These are phyloP conservation scores for Nothocercus julius DNA, from an alignment of 2,113 vertebrate genomes.

Conservation along the genomic window DNA sequence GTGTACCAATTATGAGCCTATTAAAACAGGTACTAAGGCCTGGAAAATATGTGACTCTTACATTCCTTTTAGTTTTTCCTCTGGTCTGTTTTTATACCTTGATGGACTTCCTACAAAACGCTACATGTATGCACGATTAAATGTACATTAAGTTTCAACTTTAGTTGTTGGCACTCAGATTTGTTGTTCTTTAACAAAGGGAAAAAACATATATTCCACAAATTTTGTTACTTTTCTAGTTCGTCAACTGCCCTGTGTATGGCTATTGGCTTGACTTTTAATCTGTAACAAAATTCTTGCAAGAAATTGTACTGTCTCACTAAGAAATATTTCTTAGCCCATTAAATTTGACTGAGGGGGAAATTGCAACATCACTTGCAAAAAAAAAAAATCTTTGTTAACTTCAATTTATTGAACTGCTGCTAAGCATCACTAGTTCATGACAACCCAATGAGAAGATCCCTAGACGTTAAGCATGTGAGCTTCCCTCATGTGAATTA, in stretches of 20 bases:
- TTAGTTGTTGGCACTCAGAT: neutral
- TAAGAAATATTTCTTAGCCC: neutral
- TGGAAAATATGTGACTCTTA: neutral
- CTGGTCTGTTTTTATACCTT: neutral
- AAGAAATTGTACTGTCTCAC: neutral
- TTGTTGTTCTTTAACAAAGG: neutral
- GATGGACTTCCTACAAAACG: neutral
- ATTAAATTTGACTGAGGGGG: neutral
- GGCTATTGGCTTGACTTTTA: neutral
- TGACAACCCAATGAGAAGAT: neutral
- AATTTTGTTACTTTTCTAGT: neutral
- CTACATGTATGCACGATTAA: neutral
- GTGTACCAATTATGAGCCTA: neutral
- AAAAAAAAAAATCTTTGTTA: neutral
- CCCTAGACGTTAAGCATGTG: neutral
- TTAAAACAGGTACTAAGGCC: neutral
- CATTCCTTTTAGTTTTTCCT: neutral
- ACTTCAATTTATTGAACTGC: neutral
- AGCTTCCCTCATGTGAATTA: neutral
- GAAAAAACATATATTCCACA: neutral
- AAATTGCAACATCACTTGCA: neutral
- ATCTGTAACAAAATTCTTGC: neutral
- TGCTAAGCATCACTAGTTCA: neutral
- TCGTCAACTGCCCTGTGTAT: neutral
- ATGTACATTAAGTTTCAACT: neutral